Percentiles rank a stretch among this genome's conserved stretches.
Conservation (phyloP, 1,140 invertebrate species). For the Trachymyrmex septentrionalis region DNA sequence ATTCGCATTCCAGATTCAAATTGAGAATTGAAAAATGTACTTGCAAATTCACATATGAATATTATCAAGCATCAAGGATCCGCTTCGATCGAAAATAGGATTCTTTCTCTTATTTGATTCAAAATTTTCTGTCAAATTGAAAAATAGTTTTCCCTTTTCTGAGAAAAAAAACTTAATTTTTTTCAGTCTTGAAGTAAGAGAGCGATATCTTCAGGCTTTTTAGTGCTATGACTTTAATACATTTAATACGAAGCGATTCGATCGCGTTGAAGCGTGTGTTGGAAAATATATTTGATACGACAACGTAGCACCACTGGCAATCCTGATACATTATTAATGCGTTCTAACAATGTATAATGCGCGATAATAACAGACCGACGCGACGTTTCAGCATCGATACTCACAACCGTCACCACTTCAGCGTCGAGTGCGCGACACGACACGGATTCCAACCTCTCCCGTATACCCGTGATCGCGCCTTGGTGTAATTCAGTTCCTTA, state of each 20-base stretch:
- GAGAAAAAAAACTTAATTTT: too few relatives aligned
- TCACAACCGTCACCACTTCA: neutral
- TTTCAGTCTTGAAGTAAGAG: too few relatives aligned
- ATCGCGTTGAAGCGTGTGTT: neutral
- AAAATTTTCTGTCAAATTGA: too few relatives aligned
- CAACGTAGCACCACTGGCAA: neutral
- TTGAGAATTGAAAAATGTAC: too few relatives aligned
- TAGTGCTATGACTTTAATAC: neutral
- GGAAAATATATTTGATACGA: constrained; percentile 14
- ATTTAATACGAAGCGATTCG: neutral
- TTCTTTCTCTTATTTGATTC: too few relatives aligned
- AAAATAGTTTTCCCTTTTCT: too few relatives aligned
- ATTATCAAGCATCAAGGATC: too few relatives aligned
- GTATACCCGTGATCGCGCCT: neutral
- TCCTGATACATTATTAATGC: constrained; percentile 42
- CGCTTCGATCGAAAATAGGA: too few relatives aligned
- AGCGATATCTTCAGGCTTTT: neutral
- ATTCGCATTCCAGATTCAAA: too few relatives aligned
- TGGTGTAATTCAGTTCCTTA: constrained; percentile 23
- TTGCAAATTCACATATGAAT: too few relatives aligned
- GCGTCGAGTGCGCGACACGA: neutral
- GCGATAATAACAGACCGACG: constrained; percentile 15
- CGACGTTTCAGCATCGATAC: neutral
- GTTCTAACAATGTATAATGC: constrained; percentile 32
- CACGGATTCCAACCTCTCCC: constrained; percentile 15